Base-by-base conservation (phyloP, 2,888 invertebrate species). In the Smittia sp. region DNA sequence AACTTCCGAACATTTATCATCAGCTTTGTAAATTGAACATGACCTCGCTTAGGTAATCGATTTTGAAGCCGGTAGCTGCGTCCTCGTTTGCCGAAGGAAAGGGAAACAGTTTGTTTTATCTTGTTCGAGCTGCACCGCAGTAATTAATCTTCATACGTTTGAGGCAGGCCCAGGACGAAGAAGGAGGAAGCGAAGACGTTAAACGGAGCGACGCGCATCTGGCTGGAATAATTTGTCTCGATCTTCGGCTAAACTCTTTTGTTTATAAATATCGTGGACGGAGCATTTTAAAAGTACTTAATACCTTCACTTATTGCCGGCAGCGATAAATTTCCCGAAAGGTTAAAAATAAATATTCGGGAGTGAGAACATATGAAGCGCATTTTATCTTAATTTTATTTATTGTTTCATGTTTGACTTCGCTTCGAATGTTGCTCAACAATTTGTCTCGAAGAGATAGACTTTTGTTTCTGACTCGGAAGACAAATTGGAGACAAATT, bases 41-140 rank as follows among this genome's bases (percentile, higher is more conserved):
- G 63, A 63, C 63, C 63, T 63, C 63, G 6, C 58, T 58, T 32
- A 32, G 2, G 58, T 18, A 63, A 63, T 63, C 63, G 63, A 63
- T 63, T 58, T 63, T 27, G 63, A 63, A 63, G 63, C 27, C 25
- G 58, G 58, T 58, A 63, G 58, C 24, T 22, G 58, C 58, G n/a
- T n/a, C n/a, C n/a, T n/a, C n/a, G n/a, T n/a, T n/a, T 4, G 6
- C 2, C 20, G 58, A 22, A 58, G 24, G 24, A 25, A 63, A 63
- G 27, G 63, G 63, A 63, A 63, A 25, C 63, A 63, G 27, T 63
- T 63, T 63, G 63, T 63, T 63, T 20, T 27, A 63, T 63, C 58
- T 58, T 27, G 25, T 27, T 27, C 25, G 58, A 58, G n/a, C 11
- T n/a, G 15, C 46, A 46, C 46, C 63, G 63, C 24, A 63, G 63